phyloP scores from a whole-genome alignment of 37 sponge, comb jelly and placozoan genomes.

The Cladorhizidae sp. region DNA sequence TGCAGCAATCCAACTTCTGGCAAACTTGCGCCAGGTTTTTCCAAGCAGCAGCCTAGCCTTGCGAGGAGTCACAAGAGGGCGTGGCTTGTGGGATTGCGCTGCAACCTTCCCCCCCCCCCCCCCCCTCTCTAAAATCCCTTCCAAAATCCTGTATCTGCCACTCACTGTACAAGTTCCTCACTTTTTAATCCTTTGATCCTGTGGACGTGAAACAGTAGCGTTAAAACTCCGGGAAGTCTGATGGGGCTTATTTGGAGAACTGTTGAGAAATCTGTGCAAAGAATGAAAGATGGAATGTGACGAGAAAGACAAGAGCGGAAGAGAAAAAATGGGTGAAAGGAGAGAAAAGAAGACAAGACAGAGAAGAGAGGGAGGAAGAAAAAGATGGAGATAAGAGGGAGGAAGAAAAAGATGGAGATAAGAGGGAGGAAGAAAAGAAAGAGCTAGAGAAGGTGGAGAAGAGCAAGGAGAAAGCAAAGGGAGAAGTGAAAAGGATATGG shows the following conservation, averaged over 20 bases:
- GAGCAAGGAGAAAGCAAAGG: conserved; percentile 2
- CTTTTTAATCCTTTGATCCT: conserved; percentile 34
- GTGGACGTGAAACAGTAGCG: not conserved
- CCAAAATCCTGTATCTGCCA: too few relatives aligned
- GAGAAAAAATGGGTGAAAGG: conserved; percentile 1
- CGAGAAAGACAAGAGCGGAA: not conserved
- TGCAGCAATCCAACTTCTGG: too few relatives aligned
- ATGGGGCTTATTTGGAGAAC: conserved; percentile 36
- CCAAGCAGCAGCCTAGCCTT: too few relatives aligned
- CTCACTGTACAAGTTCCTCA: conserved; percentile 12
- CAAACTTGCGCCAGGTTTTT: too few relatives aligned
- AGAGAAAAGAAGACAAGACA: conserved; percentile 10
- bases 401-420: conserved; percentile 18
- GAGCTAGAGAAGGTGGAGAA: conserved; percentile 13
- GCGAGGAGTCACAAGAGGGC: too few relatives aligned
- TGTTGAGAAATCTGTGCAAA: conserved; percentile 36
- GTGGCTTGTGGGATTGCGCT: too few relatives aligned
- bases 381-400: conserved; percentile 21
- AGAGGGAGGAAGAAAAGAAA: not conserved
- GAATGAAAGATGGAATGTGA: not conserved
- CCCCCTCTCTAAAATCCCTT: too few relatives aligned
- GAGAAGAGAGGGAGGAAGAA: conserved; percentile 13
- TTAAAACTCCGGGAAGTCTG: conserved; percentile 3
- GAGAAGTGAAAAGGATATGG: too few relatives aligned
- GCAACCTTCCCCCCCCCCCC: too few relatives aligned